Evolutionary conservation across 2,888 invertebrate genomes (phyloP).

Genomic region (Caenorhabditis zanzibari): DNA sequence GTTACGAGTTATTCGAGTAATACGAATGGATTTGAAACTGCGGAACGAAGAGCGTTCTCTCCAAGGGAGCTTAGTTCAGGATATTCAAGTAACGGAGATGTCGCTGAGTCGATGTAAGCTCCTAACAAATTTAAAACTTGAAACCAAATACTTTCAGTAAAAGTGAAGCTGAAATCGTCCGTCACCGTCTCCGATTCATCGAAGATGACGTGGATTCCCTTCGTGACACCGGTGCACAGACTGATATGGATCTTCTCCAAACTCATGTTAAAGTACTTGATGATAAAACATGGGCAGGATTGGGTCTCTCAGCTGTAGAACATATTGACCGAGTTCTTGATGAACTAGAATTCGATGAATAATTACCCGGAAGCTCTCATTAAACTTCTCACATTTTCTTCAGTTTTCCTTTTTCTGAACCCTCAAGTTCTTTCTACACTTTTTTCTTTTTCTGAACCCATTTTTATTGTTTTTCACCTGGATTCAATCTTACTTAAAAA

Average conservation of each 20-base stretch:
- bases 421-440: conserved; percentile 20
- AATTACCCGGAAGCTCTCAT: not conserved
- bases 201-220: conserved; percentile 67
- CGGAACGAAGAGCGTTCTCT: conserved; percentile 52
- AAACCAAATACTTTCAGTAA: conserved; percentile 34
- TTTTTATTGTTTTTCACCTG: conserved; percentile 1
- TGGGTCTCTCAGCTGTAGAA: conserved; percentile 75
- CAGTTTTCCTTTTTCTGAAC: conserved; percentile 19
- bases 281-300: conserved; percentile 74
- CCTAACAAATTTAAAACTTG: not conserved
- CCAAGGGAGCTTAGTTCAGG: conserved; percentile 63
- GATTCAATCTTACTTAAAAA: conserved; percentile 28
- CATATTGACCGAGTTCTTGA: conserved; percentile 78
- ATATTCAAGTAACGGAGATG: conserved; percentile 65
- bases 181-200: conserved; percentile 69
- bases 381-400: conserved; percentile 26
- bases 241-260: conserved; percentile 48
- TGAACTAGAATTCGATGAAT: conserved; percentile 65
- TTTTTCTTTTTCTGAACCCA: not conserved
- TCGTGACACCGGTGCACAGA: conserved; percentile 62
- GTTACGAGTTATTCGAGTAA: conserved; percentile 61
- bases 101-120: conserved; percentile 59
- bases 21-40: conserved; percentile 47
- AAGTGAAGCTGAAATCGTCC: conserved; percentile 61
- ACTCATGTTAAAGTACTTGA: conserved; percentile 67